These are phyloP conservation scores for Cricetomys ansorgei DNA, from an alignment of 2,113 vertebrate species.

Conservation along the genomic window DNA sequence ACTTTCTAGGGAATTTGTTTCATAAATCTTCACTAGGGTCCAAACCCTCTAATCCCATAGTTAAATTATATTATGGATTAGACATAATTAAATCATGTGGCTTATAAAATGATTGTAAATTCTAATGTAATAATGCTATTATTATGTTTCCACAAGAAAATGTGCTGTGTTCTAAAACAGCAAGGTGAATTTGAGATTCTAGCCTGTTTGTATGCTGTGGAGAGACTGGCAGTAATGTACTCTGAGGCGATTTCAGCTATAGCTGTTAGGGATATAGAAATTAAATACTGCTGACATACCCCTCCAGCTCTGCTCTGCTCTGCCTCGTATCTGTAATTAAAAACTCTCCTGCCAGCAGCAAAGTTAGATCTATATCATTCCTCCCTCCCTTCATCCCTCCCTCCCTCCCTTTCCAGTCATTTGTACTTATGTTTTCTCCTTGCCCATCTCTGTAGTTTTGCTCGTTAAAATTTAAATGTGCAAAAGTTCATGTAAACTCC, in stretches of 20 bases:
- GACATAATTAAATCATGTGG: background rate
- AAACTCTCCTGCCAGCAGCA: background rate
- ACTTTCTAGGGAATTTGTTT: background rate
- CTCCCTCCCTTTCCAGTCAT: background rate
- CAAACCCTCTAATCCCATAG: background rate
- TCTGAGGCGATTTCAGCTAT: conserved; percentile 16
- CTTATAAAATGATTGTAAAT: background rate
- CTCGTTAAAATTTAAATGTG: conserved; percentile 32
- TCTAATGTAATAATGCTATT: background rate
- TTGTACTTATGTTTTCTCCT: background rate
- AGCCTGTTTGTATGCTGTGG: background rate
- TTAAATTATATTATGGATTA: background rate
- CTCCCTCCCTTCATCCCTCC: background rate
- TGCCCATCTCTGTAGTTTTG: background rate
- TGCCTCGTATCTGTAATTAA: conserved; percentile 43
- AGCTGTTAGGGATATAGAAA: background rate
- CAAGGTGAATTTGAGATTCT: conserved; percentile 6
- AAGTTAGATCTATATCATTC: background rate
- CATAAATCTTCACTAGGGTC: background rate
- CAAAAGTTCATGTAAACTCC: background rate
- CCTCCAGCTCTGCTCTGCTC: background rate
- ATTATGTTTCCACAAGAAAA: conserved; percentile 24
- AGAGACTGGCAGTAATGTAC: background rate
- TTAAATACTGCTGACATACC: background rate
- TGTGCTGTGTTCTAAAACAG: conserved; percentile 5